Evolutionary conservation across 2,888 invertebrate species (phyloP).

Genomic region (Ophonus ardosiacus): DNA sequence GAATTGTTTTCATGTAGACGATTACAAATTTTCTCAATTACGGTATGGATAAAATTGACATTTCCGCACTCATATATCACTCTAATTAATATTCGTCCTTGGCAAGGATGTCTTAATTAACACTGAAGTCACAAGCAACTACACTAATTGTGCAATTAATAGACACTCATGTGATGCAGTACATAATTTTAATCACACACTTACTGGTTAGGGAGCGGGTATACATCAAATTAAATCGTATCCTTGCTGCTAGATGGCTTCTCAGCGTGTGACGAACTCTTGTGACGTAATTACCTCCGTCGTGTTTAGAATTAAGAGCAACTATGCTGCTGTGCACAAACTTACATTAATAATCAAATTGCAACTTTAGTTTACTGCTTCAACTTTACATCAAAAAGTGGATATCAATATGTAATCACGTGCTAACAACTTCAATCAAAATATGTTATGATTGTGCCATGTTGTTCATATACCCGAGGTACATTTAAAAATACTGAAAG

Average conservation of each 20-base stretch:
- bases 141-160: constrained; percentile 53
- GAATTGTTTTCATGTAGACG: too few species aligned
- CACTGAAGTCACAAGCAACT: constrained; percentile 21
- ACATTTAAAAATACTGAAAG: too few species aligned
- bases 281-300: constrained; percentile 17
- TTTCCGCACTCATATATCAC: constrained; percentile 15
- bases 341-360: not conserved
- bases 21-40: not conserved
- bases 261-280: not conserved
- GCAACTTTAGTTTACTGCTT: too few species aligned
- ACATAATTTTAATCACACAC: constrained; percentile 52
- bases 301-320: not conserved
- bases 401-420: too few species aligned
- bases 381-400: too few species aligned
- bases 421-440: too few species aligned
- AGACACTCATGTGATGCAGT: constrained; percentile 50
- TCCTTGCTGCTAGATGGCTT: constrained; percentile 2
- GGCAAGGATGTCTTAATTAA: constrained; percentile 43
- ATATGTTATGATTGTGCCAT: too few species aligned
- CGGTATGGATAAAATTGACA: not conserved
- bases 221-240: constrained; percentile 11
- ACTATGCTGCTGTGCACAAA: not conserved
- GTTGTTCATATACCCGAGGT: too few species aligned
- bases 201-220: not conserved
- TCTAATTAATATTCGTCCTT: constrained; percentile 27